Conservation (phyloP, 2,888 invertebrate genomes). For the Yponomeuta evonymella region DNA sequence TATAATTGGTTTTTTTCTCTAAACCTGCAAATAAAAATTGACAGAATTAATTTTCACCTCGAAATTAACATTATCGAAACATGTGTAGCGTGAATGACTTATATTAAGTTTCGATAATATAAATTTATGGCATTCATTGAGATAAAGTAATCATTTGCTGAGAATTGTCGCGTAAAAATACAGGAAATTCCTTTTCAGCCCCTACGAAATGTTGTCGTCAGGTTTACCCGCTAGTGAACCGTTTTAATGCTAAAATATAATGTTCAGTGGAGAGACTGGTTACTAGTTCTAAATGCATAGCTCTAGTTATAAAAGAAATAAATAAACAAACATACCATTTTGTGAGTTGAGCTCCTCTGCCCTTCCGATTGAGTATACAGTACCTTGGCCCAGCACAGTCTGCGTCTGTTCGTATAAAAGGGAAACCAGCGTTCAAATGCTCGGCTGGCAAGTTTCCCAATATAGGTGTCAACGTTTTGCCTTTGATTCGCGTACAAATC, state of each 20-base stretch:
- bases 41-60: too few relatives aligned
- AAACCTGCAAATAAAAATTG: too few relatives aligned
- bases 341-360: not conserved
- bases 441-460: slow-evolving; percentile 6
- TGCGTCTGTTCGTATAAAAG: not conserved
- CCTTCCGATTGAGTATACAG: not conserved
- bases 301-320: too few relatives aligned
- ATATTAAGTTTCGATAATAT: too few relatives aligned
- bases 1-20: too few relatives aligned
- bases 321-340: not conserved
- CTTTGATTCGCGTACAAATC: not conserved
- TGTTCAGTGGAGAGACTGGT: too few relatives aligned
- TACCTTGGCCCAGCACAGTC: slow-evolving; percentile 1
- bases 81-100: too few relatives aligned
- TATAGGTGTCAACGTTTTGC: not conserved
- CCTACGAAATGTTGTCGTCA: not conserved
- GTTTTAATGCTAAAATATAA: too few relatives aligned
- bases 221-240: too few relatives aligned
- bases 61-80: too few relatives aligned
- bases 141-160: not conserved
- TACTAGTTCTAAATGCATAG: too few relatives aligned
- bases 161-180: not conserved
- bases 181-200: not conserved
- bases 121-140: too few relatives aligned
- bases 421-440: not conserved